Conservation (phyloP, 2,888 invertebrate species). For the Protodeltote pygarga region DNA sequence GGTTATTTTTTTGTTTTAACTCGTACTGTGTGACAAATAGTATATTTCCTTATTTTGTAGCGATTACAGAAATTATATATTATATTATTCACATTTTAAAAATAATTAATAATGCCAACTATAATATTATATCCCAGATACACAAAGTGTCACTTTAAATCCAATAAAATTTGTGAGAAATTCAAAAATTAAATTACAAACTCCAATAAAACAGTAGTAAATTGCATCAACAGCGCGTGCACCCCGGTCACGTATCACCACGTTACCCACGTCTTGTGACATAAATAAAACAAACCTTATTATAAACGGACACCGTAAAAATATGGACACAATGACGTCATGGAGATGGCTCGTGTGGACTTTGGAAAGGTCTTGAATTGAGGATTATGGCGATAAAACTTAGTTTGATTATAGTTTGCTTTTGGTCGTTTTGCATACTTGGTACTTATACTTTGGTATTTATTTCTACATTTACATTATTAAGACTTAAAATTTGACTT, state of each 20-base stretch:
- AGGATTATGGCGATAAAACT: constrained; percentile 1
- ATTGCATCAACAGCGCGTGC: constrained; percentile 15
- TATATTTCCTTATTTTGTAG: too few relatives aligned
- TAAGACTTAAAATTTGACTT: too few relatives aligned
- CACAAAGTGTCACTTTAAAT: too few relatives aligned
- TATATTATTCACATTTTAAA: too few relatives aligned
- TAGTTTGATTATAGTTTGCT: background rate
- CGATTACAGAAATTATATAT: too few relatives aligned
- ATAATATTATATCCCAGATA: too few relatives aligned
- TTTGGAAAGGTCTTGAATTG: constrained; percentile 7
- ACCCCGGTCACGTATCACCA: constrained; percentile 34
- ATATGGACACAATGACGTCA: constrained; percentile 27
- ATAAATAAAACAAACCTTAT: constrained; percentile 49
- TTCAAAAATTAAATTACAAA: constrained; percentile 25
- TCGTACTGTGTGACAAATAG: background rate
- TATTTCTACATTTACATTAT: too few relatives aligned
- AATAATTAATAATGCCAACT: too few relatives aligned
- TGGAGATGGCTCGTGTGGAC: constrained; percentile 8
- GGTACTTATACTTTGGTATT: too few relatives aligned
- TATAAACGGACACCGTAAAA: constrained; percentile 36
- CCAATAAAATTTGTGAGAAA: too few relatives aligned
- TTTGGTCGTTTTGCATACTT: too few relatives aligned
- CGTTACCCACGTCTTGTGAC: constrained; percentile 29
- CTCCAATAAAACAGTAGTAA: constrained; percentile 33
- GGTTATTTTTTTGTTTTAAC: background rate